phyloP scores from a whole-genome alignment of 2,113 vertebrate genomes.

The Amphiprion percula region DNA sequence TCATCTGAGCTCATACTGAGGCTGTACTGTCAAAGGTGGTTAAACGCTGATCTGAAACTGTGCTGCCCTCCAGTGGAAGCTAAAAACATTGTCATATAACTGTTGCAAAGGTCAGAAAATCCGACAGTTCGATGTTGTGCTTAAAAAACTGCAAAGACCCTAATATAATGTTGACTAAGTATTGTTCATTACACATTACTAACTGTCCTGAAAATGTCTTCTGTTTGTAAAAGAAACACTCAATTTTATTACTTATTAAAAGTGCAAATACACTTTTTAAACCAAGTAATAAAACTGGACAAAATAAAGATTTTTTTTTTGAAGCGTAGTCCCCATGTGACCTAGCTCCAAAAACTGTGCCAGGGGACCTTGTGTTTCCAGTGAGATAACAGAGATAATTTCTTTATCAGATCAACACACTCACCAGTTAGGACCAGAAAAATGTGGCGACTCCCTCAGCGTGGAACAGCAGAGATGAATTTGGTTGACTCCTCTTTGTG shows the following conservation, averaged over 20 bases:
- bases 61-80: slow-evolving; percentile 18
- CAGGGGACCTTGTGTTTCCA: not conserved
- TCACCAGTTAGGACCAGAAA: slow-evolving; percentile 28
- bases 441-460: slow-evolving; percentile 4
- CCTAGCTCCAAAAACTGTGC: not conserved
- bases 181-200: too few species aligned
- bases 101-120: not conserved
- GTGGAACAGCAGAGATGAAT: not conserved
- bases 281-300: not conserved
- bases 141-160: not conserved
- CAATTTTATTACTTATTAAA: not conserved
- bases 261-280: not conserved
- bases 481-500: not conserved
- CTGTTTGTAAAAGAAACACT: too few species aligned
- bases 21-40: too few species aligned
- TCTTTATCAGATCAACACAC: slow-evolving; percentile 31
- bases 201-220: too few species aligned
- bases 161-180: too few species aligned
- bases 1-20: not conserved
- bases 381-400: slow-evolving; percentile 22
- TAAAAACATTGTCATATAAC: not conserved
- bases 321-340: not conserved
- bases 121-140: not conserved
- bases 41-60: not conserved
- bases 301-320: not conserved